Evolutionary conservation across 2,113 vertebrate species (phyloP).

Genomic region (Caretta caretta): DNA sequence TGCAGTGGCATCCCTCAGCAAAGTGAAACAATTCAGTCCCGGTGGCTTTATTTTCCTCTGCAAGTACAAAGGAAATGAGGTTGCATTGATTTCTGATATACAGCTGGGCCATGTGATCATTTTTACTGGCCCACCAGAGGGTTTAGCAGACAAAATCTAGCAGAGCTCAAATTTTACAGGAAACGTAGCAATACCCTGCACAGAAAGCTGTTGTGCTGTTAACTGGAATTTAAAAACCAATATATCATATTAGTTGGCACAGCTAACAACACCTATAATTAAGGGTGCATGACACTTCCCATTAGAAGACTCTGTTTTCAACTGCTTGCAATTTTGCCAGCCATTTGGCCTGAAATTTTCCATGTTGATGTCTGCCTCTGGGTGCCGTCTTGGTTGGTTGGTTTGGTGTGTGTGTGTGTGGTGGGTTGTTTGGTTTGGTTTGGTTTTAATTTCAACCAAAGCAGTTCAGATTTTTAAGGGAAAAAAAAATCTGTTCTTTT

Average conservation of each 20-base stretch:
- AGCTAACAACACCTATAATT: not conserved
- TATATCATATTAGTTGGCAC: not conserved
- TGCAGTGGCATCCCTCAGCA: conserved; percentile 31
- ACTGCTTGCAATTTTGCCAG: not conserved
- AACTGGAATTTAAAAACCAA: conserved; percentile 13
- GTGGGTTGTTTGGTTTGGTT: not conserved
- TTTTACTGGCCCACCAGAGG: conserved; percentile 56
- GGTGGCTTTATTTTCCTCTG: conserved; percentile 54
- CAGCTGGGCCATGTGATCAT: conserved; percentile 28
- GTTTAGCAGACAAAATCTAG: conserved; percentile 49
- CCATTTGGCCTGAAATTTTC: not conserved
- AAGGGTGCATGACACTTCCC: not conserved
- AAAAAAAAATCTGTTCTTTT: accelerated
- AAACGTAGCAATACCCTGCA: not conserved
- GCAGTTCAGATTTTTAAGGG: accelerated
- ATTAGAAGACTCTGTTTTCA: accelerated
- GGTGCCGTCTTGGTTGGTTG: not conserved
- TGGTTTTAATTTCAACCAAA: not conserved
- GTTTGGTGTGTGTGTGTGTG: not conserved
- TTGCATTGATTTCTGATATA: conserved; percentile 52
- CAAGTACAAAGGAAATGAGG: conserved; percentile 32
- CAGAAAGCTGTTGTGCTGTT: not conserved
- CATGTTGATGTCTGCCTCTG: not conserved
- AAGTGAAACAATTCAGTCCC: conserved; percentile 54
- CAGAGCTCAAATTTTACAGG: conserved; percentile 6